These are phyloP conservation scores for Temnothorax rugatulus DNA, from an alignment of 2,888 invertebrate genomes.

Conservation along the genomic window DNA sequence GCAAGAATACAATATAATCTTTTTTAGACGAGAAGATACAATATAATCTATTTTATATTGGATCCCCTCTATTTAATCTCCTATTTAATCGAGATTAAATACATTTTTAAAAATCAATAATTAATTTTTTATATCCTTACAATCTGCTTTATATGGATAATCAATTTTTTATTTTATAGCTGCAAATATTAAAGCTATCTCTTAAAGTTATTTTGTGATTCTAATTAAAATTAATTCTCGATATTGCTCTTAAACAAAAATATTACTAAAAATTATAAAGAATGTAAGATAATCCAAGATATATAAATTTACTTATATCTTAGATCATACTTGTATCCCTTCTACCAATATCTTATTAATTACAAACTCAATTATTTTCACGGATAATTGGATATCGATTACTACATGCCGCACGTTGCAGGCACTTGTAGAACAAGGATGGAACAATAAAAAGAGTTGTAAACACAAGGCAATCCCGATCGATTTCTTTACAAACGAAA, in stretches of 20 bases:
- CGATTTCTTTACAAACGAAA: neutral
- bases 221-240: neutral
- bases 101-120: neutral
- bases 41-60: too few relatives aligned
- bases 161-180: neutral
- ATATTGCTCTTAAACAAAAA: neutral
- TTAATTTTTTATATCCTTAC: neutral
- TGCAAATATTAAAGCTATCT: neutral
- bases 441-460: neutral
- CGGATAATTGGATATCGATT: conserved; percentile 21
- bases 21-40: too few relatives aligned
- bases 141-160: neutral
- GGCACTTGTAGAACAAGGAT: neutral
- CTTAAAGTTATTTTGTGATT: neutral
- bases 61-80: too few relatives aligned
- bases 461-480: neutral
- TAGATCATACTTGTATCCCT: neutral
- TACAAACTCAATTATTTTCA: conserved; percentile 10
- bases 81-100: neutral
- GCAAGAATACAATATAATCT: too few relatives aligned
- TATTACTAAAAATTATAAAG: neutral
- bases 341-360: conserved; percentile 10
- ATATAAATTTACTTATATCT: neutral
- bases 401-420: neutral
- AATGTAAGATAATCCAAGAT: neutral